Base-by-base conservation (phyloP, 2,113 vertebrate genomes). In the Butorides virescens region DNA sequence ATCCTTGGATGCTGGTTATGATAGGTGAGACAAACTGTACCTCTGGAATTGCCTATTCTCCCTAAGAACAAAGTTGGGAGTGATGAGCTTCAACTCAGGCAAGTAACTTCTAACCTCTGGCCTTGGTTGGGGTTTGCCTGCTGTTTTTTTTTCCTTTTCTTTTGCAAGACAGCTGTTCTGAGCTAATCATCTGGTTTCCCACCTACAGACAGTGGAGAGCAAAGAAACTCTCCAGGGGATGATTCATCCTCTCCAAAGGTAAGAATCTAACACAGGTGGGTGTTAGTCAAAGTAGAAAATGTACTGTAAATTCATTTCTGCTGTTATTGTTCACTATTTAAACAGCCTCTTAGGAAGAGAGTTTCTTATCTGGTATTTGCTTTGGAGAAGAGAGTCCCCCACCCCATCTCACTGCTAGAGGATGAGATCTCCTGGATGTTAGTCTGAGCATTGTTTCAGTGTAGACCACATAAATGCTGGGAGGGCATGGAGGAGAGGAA, bases 221-320 rank as follows among this genome's bases (percentile, higher is more conserved):
- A 92, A 86, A 88, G 59, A 86, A 10, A 56, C 18, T 78, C 93
- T 87, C 73, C 3, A 11, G 47, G 26, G 70, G 8, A 77, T 95
- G 91, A 96, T 89, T 97, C 93, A 95, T 91, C 70, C 47, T 89
- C 80, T 96, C 80, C 65, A 70, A 89, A 78, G 86, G 91, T 71
- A 93, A 95, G 87, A 81, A 94, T 72, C 85, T 95, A 90, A 95
- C 92, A 93, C 78, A 96, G 89, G 93, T 96, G 93, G 93, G 94
- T 92, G 93, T 97, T 92, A 94, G 95, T 83, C 72, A 77, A 97
- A 92, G 94, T 84, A 94, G 91, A 87, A 95, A 92, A 93, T 87
- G 89, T 91, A 68, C 96, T 75, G 73, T 89, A 91, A 96, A 95
- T 94, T 92, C 56, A 87, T 77, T 89, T 93, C 76, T 95, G 56